phyloP scores from a whole-genome alignment of 2,888 invertebrate genomes.

The Caenorhabditis zanzibari region DNA sequence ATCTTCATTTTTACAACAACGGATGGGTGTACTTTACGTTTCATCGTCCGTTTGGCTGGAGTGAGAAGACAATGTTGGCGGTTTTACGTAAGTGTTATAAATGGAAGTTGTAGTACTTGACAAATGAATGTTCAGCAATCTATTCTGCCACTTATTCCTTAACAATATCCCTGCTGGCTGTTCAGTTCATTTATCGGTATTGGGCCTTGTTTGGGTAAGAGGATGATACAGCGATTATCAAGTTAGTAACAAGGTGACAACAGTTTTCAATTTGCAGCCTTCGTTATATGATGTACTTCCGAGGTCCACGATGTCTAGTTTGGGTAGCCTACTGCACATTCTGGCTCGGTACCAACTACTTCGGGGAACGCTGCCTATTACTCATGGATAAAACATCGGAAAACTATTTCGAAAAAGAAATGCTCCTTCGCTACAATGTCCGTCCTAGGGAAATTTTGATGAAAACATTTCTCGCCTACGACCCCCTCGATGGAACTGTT shows the following conservation, averaged over 20 bases:
- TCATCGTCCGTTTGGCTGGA: neutral
- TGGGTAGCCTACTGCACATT: constrained; percentile 10
- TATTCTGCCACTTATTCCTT: neutral
- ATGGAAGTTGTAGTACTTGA: neutral
- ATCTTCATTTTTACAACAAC: constrained; percentile 24
- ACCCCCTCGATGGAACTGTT: neutral
- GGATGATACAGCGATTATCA: neutral
- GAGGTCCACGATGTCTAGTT: neutral
- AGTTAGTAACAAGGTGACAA: no score
- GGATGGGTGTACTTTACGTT: constrained; percentile 5
- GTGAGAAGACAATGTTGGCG: neutral
- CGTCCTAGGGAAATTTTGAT: neutral
- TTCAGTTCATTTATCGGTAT: constrained; percentile 17
- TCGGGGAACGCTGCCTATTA: neutral
- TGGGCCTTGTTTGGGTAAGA: constrained; percentile 8
- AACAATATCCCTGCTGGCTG: neutral
- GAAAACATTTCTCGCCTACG: neutral
- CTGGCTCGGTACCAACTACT: no score
- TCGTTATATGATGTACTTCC: neutral
- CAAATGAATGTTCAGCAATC: neutral
- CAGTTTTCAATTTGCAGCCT: neutral
- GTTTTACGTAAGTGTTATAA: neutral
- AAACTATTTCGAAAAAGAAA: constrained; percentile 1
- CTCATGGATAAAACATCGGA: neutral
- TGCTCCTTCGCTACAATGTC: neutral